These are phyloP conservation scores for Thunnus thynnus DNA, from an alignment of 2,113 vertebrate genomes.

Conservation along the genomic window DNA sequence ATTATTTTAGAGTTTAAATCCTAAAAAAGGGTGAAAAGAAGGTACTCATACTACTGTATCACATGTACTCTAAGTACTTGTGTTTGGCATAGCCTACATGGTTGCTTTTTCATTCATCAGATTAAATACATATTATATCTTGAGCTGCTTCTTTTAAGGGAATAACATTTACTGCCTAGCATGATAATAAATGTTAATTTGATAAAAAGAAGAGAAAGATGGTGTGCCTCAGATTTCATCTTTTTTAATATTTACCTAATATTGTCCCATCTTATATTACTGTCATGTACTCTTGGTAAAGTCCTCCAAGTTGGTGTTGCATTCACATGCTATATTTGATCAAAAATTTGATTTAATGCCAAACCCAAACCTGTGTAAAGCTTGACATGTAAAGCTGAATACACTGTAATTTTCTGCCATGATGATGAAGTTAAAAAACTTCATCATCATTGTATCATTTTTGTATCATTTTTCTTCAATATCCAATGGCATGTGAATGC, in stretches of 20 bases:
- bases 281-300: neutral
- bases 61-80: slow-evolving; percentile 18
- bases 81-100: slow-evolving; percentile 14
- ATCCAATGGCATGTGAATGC: slow-evolving; percentile 11
- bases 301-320: neutral
- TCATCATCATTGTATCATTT: too few species aligned
- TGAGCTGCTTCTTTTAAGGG: neutral
- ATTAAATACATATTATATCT: neutral
- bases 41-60: slow-evolving; percentile 1
- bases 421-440: too few species aligned
- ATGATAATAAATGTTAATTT: neutral
- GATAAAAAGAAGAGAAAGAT: neutral
- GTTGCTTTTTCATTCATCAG: slow-evolving; percentile 17
- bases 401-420: neutral
- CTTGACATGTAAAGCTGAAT: neutral
- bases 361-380: too few species aligned
- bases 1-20: neutral
- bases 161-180: slow-evolving; percentile 9
- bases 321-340: neutral
- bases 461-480: too few species aligned
- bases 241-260: neutral
- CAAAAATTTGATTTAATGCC: too few species aligned
- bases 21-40: neutral
- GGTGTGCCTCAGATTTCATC: neutral
- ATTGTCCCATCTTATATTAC: neutral